A percentile compares a stretch with the other conserved stretches of the same genome.
Evolutionary conservation across 2,888 invertebrate genomes (phyloP).

Genomic region (Latrodectus elegans): DNA sequence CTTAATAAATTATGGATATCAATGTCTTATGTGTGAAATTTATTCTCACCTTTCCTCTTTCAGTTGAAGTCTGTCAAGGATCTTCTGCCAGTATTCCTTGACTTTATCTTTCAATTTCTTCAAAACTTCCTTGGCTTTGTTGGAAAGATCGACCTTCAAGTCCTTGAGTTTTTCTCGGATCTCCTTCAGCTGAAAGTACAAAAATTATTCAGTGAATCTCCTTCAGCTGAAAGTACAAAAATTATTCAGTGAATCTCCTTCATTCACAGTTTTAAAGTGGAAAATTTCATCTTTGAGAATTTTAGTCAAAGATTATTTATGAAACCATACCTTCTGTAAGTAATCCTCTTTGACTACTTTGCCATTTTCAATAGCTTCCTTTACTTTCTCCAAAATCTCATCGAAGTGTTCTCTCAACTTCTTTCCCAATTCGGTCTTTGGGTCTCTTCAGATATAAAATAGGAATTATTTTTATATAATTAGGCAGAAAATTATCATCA

Average conservation of each 20-base stretch:
- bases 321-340: slow-evolving; percentile 20
- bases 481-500: not conserved
- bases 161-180: slow-evolving; percentile 37
- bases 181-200: slow-evolving; percentile 13
- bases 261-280: no score
- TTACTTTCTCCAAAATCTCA: slow-evolving; percentile 39
- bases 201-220: slow-evolving; percentile 21
- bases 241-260: not conserved
- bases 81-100: slow-evolving; percentile 53
- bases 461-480: not conserved
- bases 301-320: not conserved
- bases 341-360: slow-evolving; percentile 26
- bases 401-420: slow-evolving; percentile 31
- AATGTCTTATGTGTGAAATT: no score
- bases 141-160: slow-evolving; percentile 36
- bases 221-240: slow-evolving; percentile 2
- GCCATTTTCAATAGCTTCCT: slow-evolving; percentile 38
- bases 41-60: no score
- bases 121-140: slow-evolving; percentile 27
- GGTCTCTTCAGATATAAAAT: not conserved
- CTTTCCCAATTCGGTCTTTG: slow-evolving; percentile 29
- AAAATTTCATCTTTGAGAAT: not conserved
- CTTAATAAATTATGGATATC: no score
- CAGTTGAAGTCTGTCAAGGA: slow-evolving; percentile 25
- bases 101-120: slow-evolving; percentile 42